Conservation (phyloP, 2,113 vertebrate genomes). For the Fregetta grallaria region DNA sequence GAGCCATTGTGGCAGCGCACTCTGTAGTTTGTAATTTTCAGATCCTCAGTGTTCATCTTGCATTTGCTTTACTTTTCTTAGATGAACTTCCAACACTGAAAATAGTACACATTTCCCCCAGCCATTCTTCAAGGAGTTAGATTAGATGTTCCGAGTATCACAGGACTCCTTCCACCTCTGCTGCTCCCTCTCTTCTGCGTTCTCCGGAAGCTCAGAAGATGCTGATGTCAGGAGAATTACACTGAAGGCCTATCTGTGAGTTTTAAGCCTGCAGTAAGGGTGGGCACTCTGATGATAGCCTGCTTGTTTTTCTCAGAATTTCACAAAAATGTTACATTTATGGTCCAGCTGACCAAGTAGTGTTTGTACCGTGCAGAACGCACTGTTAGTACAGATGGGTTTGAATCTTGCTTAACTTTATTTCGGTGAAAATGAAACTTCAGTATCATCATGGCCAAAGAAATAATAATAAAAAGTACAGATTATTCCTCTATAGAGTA, state of each 20-base stretch:
- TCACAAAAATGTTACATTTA: neutral
- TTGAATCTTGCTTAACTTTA: neutral
- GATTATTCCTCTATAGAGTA: neutral
- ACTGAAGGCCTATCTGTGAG: neutral
- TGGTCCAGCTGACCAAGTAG: neutral
- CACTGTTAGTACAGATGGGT: too few relatives aligned
- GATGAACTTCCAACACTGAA: constrained; percentile 39
- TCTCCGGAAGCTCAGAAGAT: neutral
- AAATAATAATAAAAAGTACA: neutral
- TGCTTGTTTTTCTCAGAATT: neutral
- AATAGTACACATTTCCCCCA: neutral
- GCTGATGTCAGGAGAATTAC: neutral
- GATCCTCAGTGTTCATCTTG: neutral
- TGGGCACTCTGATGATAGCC: neutral
- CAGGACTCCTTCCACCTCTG: neutral
- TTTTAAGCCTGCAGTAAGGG: neutral
- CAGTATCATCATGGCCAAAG: neutral
- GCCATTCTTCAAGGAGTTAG: neutral
- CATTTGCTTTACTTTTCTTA: neutral
- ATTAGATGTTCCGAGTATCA: neutral
- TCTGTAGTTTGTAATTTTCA: too few relatives aligned
- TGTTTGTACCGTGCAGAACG: neutral
- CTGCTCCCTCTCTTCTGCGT: neutral
- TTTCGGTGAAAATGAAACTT: neutral
- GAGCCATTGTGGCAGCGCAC: neutral